A percentile compares a stretch with the other conserved stretches of the same genome.
Evolutionary conservation across 1,140 invertebrate genomes (phyloP).

Genomic region (Parasteatoda tepidariorum): DNA sequence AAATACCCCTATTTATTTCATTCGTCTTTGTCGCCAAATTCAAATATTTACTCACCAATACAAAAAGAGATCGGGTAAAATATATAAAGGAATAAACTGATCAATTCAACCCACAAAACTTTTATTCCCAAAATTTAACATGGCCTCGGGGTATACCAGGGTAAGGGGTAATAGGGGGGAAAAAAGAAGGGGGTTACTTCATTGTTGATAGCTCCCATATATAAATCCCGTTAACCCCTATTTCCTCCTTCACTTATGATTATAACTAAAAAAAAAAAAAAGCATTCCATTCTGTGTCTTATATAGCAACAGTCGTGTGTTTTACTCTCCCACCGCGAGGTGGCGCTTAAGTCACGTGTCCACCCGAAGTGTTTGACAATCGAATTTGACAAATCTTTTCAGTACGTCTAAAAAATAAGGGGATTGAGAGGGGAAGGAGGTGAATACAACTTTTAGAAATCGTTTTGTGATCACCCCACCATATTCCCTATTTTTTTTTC

Average conservation of each 20-base stretch:
- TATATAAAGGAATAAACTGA: conserved; percentile 40
- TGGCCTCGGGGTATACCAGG: neutral
- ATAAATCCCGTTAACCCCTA: conserved; percentile 50
- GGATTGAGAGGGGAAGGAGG: neutral
- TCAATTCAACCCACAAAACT: conserved; percentile 19
- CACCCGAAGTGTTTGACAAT: conserved; percentile 53
- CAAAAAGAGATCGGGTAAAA: neutral
- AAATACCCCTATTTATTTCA: no score
- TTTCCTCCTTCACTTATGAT: conserved; percentile 47
- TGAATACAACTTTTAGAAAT: neutral
- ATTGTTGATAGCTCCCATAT: conserved; percentile 40
- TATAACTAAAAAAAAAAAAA: neutral
- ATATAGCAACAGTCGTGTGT: conserved; percentile 22
- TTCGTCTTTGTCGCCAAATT: conserved; percentile 1
- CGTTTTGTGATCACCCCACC: conserved; percentile 5
- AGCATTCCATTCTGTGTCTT: neutral
- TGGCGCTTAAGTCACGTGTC: conserved; percentile 53
- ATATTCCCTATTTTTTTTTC: neutral
- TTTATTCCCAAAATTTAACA: neutral
- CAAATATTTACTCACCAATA: conserved; percentile 38
- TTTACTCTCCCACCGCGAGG: conserved; percentile 57
- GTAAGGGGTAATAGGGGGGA: neutral
- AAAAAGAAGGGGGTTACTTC: conserved; percentile 4
- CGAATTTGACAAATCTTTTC: conserved; percentile 60
- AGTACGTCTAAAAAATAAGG: neutral